These are phyloP conservation scores for Oceanodroma tethys DNA, from an alignment of 2,113 vertebrate genomes.

Conservation along the genomic window DNA sequence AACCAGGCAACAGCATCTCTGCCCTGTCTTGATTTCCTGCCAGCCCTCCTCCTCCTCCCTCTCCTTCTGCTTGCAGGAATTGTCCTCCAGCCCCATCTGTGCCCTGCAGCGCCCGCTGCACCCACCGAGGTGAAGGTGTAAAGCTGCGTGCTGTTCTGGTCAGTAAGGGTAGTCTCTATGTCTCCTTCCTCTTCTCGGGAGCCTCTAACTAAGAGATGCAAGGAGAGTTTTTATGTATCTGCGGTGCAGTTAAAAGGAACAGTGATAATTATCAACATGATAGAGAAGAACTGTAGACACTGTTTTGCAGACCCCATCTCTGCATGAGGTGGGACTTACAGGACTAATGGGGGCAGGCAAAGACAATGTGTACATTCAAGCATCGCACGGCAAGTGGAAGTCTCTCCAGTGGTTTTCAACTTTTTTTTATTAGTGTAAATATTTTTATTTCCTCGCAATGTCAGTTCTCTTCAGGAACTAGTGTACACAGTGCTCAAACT, in stretches of 20 bases:
- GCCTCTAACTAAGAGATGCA: not conserved
- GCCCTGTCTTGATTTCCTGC: not conserved
- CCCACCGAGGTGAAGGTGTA: not conserved
- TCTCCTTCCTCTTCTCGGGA: not conserved
- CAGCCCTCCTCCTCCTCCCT: not conserved
- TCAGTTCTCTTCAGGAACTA: not conserved
- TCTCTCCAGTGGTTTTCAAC: not conserved
- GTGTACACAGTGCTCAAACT: not conserved
- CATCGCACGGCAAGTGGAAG: not conserved
- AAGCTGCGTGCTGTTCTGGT: not conserved
- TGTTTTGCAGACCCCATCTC: not conserved
- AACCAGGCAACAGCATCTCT: not conserved
- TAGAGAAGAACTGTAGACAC: not conserved
- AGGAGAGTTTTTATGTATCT: not conserved
- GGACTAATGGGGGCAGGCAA: not conserved
- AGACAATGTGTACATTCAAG: not conserved
- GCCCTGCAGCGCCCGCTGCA: not conserved
- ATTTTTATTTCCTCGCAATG: not conserved
- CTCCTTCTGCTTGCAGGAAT: not conserved
- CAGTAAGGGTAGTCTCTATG: not conserved
- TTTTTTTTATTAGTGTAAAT: not conserved
- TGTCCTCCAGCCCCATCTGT: rapidly evolving
- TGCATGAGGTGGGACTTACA: not conserved
- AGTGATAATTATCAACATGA: not conserved
- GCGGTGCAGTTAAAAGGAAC: not conserved